These are phyloP conservation scores for Drosophila virilis DNA, from an alignment of 1,140 invertebrate genomes.

Conservation along the genomic window DNA sequence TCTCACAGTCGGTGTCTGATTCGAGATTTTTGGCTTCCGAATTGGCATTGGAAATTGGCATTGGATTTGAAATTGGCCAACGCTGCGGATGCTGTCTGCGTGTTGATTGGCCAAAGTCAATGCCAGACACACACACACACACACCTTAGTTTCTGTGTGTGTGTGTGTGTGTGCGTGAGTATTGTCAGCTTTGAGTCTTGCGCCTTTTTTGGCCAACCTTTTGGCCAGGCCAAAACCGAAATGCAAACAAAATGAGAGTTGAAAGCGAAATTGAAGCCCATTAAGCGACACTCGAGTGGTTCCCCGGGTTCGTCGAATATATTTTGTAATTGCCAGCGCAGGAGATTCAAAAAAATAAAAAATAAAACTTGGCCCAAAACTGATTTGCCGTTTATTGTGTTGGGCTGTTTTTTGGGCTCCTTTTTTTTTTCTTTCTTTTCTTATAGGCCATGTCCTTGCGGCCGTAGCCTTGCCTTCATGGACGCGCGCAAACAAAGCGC, in stretches of 20 bases:
- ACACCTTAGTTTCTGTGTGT: neutral
- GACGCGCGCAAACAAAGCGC: conserved; percentile 40
- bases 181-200: conserved; percentile 41
- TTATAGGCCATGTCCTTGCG: conserved; percentile 28
- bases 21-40: conserved; percentile 39
- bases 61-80: conserved; percentile 22
- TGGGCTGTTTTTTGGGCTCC: conserved; percentile 5
- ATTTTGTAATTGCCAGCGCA: conserved; percentile 37
- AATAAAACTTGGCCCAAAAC: conserved; percentile 28
- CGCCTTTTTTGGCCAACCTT: conserved; percentile 40
- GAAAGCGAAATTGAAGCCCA: conserved; percentile 68
- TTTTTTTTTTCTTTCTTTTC: conserved; percentile 8
- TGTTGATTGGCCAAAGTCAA: conserved; percentile 72
- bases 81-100: conserved; percentile 10
- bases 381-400: conserved; percentile 46
- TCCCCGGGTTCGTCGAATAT: conserved; percentile 42
- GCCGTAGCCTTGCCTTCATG: conserved; percentile 44
- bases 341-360: conserved; percentile 59
- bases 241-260: conserved; percentile 46
- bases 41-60: conserved; percentile 7
- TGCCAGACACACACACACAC: conserved; percentile 40
- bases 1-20: neutral
- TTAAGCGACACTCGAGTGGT: conserved; percentile 75
- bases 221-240: conserved; percentile 32
- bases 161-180: conserved; percentile 5